Percentiles rank a stretch among this genome's conserved stretches.
Conservation (phyloP, 1,140 invertebrate genomes). For the Meloidogyne hapla region DNA sequence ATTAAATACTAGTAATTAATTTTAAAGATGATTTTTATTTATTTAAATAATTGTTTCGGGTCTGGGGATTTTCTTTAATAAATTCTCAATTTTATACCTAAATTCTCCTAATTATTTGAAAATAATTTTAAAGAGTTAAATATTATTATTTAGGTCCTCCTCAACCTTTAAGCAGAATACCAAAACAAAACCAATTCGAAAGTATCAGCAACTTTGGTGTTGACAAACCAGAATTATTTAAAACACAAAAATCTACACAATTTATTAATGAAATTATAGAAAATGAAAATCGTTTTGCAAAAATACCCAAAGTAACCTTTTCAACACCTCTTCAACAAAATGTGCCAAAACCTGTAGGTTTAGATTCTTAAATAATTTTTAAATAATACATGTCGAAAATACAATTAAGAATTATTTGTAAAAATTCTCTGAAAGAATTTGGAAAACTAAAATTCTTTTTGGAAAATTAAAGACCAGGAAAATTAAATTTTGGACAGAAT, state of each 20-base stretch:
- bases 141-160: neutral
- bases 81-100: no score
- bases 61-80: no score
- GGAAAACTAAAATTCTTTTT: no score
- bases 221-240: neutral
- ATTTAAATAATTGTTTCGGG: no score
- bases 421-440: no score
- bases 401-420: no score
- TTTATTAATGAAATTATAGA: neutral
- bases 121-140: neutral
- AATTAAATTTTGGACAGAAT: no score
- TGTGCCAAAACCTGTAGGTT: neutral
- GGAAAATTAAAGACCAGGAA: no score
- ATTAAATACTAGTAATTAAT: no score
- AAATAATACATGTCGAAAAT: no score
- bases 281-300: neutral
- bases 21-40: no score
- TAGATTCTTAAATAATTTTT: no score
- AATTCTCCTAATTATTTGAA: neutral
- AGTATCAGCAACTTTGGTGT: neutral
- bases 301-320: neutral
- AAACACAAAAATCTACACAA: neutral
- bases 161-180: neutral
- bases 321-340: conserved; percentile 2
- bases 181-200: neutral